Evolutionary conservation across 2,888 invertebrate species (phyloP).

Genomic region (Galeruca laticollis): DNA sequence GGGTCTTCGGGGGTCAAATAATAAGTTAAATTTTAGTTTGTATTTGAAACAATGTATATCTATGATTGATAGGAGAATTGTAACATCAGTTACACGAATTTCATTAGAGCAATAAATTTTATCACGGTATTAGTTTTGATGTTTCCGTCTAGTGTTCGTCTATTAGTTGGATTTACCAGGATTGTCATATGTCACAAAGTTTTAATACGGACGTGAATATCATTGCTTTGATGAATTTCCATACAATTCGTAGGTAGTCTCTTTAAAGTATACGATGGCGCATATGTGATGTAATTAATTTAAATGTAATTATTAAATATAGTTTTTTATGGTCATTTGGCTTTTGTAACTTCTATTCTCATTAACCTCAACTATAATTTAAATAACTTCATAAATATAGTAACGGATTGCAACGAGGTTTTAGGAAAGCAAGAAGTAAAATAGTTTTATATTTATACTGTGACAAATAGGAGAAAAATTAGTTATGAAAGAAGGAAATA

Average conservation of each 20-base stretch:
- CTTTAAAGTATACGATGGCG: background rate
- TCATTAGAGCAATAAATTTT: background rate
- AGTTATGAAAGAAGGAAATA: too few species aligned
- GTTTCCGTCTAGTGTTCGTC: background rate
- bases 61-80: background rate
- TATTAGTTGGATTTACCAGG: constrained; percentile 2
- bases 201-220: background rate
- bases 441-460: too few species aligned
- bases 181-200: background rate
- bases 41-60: constrained; percentile 5
- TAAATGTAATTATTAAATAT: too few species aligned
- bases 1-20: background rate
- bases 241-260: background rate
- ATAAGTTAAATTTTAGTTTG: background rate
- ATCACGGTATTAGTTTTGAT: background rate
- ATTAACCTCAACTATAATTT: too few species aligned
- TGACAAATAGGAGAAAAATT: too few species aligned
- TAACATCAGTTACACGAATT: constrained; percentile 5
- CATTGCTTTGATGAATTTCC: background rate
- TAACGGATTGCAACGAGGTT: too few species aligned
- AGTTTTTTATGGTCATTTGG: too few species aligned
- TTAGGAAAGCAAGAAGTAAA: too few species aligned
- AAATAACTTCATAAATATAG: too few species aligned
- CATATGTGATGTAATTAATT: too few species aligned
- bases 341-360: too few species aligned